Conservation (phyloP, 92 coral and sea anemone species). For the Scolanthus callimorphus region DNA sequence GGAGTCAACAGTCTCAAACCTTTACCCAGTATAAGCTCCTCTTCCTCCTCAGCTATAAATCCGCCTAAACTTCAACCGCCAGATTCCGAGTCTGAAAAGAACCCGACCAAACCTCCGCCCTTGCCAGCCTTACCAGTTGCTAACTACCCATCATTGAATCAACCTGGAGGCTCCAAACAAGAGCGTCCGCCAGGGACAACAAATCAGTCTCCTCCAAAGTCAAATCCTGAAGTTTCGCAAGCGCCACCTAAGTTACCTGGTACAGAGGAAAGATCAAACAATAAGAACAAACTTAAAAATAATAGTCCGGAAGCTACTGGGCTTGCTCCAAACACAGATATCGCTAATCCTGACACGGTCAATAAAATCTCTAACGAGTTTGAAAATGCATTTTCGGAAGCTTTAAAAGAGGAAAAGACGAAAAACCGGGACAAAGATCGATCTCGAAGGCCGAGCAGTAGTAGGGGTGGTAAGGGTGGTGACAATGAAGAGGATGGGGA, state of each 20-base stretch:
- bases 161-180: too few relatives aligned
- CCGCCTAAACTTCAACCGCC: not conserved
- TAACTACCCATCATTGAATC: not conserved
- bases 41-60: not conserved
- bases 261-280: not conserved
- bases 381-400: slow-evolving; percentile 54
- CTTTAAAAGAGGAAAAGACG: slow-evolving; percentile 40
- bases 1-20: not conserved
- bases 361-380: slow-evolving; percentile 40
- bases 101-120: not conserved
- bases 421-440: not conserved
- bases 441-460: not conserved
- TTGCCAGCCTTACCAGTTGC: not conserved
- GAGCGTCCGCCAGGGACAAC: too few relatives aligned
- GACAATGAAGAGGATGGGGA: not conserved
- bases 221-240: too few relatives aligned
- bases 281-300: too few relatives aligned
- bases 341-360: slow-evolving; percentile 30
- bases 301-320: not conserved
- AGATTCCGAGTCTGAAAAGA: not conserved
- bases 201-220: too few relatives aligned
- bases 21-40: not conserved
- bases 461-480: not conserved
- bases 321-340: not conserved
- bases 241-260: not conserved